Evolutionary conservation across 2,888 invertebrate species (phyloP).

Genomic region (Didymodactylos carnosus): DNA sequence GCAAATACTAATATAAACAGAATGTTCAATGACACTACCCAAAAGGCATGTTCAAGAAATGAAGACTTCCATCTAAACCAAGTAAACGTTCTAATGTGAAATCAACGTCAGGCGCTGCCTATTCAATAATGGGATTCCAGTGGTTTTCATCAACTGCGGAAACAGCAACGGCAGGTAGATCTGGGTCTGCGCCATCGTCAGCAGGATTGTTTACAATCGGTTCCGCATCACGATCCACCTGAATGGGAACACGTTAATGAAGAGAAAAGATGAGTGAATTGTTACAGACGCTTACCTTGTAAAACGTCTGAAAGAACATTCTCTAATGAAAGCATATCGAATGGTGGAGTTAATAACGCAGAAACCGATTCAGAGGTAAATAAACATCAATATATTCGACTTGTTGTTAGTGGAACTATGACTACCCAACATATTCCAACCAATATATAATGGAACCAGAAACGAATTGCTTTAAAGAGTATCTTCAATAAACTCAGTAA

Average conservation of each 20-base stretch:
- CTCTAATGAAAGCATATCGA: conserved; percentile 76
- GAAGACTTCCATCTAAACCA: conserved; percentile 82
- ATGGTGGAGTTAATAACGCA: conserved; percentile 53
- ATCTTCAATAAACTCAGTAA: conserved; percentile 69
- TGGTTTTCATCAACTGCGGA: conserved; percentile 31
- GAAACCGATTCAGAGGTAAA: conserved; percentile 77
- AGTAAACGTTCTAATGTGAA: conserved; percentile 81
- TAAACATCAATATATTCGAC: conserved; percentile 74
- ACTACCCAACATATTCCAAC: conserved; percentile 94
- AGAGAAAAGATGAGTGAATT: no score
- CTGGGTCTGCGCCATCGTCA: conserved; percentile 26
- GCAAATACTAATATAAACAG: conserved; percentile 80
- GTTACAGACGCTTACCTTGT: no score
- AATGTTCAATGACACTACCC: conserved; percentile 84
- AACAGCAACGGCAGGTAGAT: conserved; percentile 5
- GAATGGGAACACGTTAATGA: no score
- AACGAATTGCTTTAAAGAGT: conserved; percentile 71
- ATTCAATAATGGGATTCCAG: conserved; percentile 95
- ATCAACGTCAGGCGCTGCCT: conserved; percentile 79
- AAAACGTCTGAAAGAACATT: conserved; percentile 78
- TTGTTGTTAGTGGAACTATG: conserved; percentile 80
- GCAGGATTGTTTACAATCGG: conserved; percentile 20
- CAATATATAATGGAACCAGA: conserved; percentile 88
- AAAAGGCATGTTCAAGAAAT: conserved; percentile 96
- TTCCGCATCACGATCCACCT: conserved; percentile 48